These are phyloP conservation scores for Platorchestia sp. DNA, from an alignment of 1,140 invertebrate species.

Conservation along the genomic window DNA sequence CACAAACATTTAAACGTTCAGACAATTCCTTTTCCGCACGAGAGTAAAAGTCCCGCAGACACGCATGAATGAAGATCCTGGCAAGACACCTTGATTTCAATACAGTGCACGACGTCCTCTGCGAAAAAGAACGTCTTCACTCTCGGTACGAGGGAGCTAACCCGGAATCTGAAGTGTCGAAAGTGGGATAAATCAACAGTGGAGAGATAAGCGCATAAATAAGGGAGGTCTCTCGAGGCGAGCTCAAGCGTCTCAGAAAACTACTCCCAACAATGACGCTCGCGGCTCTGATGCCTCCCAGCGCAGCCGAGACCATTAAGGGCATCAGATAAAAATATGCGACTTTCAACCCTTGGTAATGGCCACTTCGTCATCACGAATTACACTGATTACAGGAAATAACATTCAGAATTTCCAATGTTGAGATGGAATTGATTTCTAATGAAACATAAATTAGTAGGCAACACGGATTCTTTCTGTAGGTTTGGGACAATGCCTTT, in stretches of 20 bases:
- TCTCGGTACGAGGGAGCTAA: not conserved
- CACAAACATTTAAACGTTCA: not conserved
- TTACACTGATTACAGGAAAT: not conserved
- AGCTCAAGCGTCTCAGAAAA: slow-evolving; percentile 11
- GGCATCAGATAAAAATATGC: not conserved
- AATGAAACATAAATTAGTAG: no score
- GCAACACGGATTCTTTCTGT: no score
- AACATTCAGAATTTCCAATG: no score
- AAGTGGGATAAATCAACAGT: slow-evolving; percentile 25
- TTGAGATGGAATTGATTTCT: no score
- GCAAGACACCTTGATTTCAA: not conserved
- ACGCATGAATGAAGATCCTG: not conserved
- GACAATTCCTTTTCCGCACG: not conserved
- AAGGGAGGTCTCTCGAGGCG: not conserved
- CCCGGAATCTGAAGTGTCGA: slow-evolving; percentile 18
- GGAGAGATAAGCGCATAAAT: not conserved
- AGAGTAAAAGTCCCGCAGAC: not conserved
- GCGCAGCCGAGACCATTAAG: not conserved
- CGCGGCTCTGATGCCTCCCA: not conserved
- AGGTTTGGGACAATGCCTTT: no score
- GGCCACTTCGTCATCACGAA: not conserved
- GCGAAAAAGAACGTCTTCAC: not conserved
- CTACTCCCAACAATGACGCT: not conserved
- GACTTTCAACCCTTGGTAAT: not conserved
- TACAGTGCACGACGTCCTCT: not conserved